phyloP scores from a whole-genome alignment of 2,797 vertebrate species.

The Columba guinea region DNA sequence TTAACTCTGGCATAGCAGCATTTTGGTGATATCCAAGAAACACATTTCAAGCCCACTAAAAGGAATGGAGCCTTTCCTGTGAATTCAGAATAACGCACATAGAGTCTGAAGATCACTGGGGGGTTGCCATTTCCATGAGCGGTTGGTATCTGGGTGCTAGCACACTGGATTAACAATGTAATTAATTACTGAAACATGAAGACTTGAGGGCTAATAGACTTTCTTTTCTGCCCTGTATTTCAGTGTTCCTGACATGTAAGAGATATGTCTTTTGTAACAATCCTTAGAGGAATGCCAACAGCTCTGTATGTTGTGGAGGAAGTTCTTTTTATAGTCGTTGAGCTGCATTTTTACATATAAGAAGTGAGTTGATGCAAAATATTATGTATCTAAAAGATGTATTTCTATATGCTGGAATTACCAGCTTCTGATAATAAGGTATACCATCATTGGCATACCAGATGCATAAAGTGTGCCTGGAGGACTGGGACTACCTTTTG shows the following conservation, averaged over 20 bases:
- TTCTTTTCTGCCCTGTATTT: background rate
- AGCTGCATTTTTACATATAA: background rate
- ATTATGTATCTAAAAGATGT: background rate
- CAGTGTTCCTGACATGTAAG: background rate
- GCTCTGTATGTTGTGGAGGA: background rate
- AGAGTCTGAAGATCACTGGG: background rate
- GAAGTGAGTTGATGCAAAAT: background rate
- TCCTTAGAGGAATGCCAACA: background rate
- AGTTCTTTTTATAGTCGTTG: background rate
- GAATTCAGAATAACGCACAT: background rate
- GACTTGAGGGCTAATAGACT: background rate
- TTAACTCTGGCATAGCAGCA: background rate
- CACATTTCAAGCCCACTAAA: background rate
- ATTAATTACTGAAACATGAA: background rate
- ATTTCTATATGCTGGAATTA: background rate
- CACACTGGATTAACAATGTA: background rate
- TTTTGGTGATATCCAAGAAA: background rate
- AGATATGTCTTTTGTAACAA: background rate
- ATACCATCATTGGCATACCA: background rate
- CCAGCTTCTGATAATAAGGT: background rate
- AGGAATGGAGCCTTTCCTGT: background rate
- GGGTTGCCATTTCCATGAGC: background rate
- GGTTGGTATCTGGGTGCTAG: background rate
- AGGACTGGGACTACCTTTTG: background rate
- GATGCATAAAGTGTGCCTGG: background rate